Conservation (phyloP, 2,888 invertebrate genomes). For the Bombyx huttoni region DNA sequence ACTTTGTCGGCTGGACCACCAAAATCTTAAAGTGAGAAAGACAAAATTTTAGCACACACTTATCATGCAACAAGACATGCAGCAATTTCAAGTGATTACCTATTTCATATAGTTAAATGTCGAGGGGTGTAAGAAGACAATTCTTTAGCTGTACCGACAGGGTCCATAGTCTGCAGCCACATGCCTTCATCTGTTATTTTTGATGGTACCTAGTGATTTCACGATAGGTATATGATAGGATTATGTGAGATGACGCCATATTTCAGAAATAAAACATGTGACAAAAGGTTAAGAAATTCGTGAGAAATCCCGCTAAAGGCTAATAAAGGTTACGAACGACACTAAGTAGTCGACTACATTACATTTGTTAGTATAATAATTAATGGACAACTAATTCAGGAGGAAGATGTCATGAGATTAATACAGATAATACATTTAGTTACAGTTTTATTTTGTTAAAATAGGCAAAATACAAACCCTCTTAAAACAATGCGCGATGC, state of each 20-base stretch:
- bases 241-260: neutral
- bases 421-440: neutral
- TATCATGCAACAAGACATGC: neutral
- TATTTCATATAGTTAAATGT: neutral
- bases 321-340: no score
- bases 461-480: constrained; percentile 24
- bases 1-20: no score
- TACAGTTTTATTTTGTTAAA: neutral
- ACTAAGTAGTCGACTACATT: no score
- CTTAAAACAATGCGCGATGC: constrained; percentile 48
- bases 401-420: no score
- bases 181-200: neutral
- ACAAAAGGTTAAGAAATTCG: no score
- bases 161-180: neutral
- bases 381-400: no score
- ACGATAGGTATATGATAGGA: neutral
- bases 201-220: neutral
- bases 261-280: no score
- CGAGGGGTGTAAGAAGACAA: neutral
- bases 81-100: neutral
- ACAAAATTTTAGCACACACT: no score
- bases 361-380: no score
- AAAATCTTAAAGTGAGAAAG: no score
- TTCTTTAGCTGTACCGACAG: neutral
- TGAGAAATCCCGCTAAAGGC: no score